Base-by-base conservation (phyloP, 2,888 invertebrate species). In the Aphrophora alni region DNA sequence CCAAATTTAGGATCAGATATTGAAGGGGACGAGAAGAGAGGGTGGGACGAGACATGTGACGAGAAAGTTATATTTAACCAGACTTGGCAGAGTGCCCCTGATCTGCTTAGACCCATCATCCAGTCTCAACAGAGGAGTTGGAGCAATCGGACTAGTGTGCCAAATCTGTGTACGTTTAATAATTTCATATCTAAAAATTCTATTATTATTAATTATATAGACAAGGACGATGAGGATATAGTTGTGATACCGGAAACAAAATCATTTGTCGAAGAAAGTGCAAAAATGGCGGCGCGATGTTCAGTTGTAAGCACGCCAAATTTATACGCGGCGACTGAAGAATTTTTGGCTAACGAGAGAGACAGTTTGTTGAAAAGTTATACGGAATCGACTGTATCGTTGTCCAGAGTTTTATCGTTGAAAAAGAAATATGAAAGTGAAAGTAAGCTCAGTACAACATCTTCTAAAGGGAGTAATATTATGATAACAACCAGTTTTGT, bases 71-170 rank as follows among this genome's bases (percentile, higher is more conserved):
- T 85, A 84, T 85, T 84, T 85, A 81, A 75, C 74, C 78, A 78
- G 38, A 82, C 84, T 86, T 86, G 86, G 85, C 87, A 85, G 85
- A 88, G 86, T 85, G 87, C 86, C 83, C 85, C 86, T 74, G 86
- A 87, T 83, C 86, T 87, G 51, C 82, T 84, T 73, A 83, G 81
- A 76, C 82, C 78, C 75, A 80, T 82, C 82, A 75, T 38, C 24
- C 77, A 72, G 80, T 80, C 80, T 75, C 80, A 38, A 82, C 84
- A 84, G 82, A 83, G 59, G 38, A 21, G 5, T 59, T 59, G 59
- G 59, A 21, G 80, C 77, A 26, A 38, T 33, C 74, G 74, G 24
- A 21, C 44, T 25, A 70, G 68, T 38, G 75, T n/a, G 8, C 78
- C 81, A 27, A 51, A 59, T 71, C 59, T 81, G 75, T 81, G 75